phyloP scores from a whole-genome alignment of 2,113 vertebrate species.

The Candoia aspera region DNA sequence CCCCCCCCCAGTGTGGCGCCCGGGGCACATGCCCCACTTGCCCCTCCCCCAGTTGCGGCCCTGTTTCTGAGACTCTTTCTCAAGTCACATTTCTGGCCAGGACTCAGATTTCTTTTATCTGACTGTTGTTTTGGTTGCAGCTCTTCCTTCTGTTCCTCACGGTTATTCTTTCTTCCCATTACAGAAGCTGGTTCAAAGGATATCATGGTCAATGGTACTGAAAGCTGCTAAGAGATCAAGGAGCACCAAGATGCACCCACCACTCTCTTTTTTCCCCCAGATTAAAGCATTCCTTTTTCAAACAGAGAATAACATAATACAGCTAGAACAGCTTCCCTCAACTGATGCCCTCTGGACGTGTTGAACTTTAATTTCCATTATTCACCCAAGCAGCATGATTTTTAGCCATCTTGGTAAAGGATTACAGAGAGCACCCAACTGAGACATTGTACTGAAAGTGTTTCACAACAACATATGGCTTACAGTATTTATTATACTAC shows the following conservation, averaged over 20 bases:
- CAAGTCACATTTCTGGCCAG: too few relatives aligned
- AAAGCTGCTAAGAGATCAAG: not conserved
- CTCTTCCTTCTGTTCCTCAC: not conserved
- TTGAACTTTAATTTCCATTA: not conserved
- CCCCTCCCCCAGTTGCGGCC: too few relatives aligned
- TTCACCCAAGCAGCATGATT: not conserved
- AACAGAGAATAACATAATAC: not conserved
- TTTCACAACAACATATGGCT: not conserved
- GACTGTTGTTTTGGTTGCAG: not conserved
- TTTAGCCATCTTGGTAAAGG: not conserved
- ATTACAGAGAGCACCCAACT: not conserved
- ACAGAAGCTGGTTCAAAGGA: not conserved
- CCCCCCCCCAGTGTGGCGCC: too few relatives aligned
- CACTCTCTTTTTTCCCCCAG: not conserved
- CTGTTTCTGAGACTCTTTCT: too few relatives aligned
- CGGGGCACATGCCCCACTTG: too few relatives aligned
- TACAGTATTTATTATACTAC: not conserved
- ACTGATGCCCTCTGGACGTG: not conserved
- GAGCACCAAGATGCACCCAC: not conserved
- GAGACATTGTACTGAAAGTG: not conserved
- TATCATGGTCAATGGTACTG: not conserved
- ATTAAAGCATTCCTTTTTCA: not conserved
- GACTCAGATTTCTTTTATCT: not conserved
- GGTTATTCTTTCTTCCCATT: not conserved
- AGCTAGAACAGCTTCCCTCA: not conserved